Conservation (phyloP, 1,140 invertebrate genomes). For the Papilio machaon region DNA sequence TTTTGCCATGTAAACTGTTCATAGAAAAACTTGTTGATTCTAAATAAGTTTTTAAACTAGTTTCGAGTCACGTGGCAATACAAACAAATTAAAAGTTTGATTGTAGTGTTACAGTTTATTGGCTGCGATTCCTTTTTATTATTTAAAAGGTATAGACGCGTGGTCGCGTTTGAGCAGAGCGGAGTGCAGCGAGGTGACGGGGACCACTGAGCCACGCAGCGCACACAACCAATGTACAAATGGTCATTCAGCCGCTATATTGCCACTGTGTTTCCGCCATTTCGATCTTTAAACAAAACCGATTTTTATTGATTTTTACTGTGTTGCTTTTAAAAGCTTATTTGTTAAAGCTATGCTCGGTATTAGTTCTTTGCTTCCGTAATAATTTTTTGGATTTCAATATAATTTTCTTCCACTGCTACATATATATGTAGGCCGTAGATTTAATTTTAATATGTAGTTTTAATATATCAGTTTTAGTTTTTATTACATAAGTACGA, state of each 20-base stretch:
- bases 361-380: background rate
- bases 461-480: background rate
- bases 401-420: background rate
- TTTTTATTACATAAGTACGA: background rate
- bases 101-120: background rate
- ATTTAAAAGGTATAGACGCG: background rate
- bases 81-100: background rate
- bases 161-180: constrained; percentile 37
- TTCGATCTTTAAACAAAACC: constrained; percentile 33
- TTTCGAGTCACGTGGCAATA: background rate
- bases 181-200: constrained; percentile 47
- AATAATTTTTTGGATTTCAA: background rate
- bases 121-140: constrained; percentile 18
- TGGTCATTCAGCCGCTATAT: constrained; percentile 61
- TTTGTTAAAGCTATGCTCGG: background rate
- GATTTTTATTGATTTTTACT: background rate
- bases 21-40: background rate
- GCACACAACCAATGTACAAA: constrained; percentile 62
- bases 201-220: constrained; percentile 63
- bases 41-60: background rate
- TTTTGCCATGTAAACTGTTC: too few species aligned
- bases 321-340: background rate
- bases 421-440: background rate
- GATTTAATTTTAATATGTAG: background rate
- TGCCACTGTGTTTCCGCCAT: constrained; percentile 57